Percentiles rank a stretch among this genome's conserved stretches.
phyloP scores from a whole-genome alignment of 2,888 invertebrate genomes.

The Disparrhopalites patrizii region DNA sequence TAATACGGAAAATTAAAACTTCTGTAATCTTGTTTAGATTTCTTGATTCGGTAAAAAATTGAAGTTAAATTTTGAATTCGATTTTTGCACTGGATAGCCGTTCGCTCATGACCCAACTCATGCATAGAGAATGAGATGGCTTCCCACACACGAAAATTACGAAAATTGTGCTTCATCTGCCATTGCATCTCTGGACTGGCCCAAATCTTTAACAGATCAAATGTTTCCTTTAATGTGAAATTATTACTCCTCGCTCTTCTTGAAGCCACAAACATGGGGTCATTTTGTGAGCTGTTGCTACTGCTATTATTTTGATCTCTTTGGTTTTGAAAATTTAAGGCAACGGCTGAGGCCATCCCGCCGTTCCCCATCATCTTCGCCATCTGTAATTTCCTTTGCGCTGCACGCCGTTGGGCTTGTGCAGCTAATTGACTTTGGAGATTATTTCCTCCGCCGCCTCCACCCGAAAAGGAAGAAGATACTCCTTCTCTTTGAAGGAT shows the following conservation, averaged over 20 bases:
- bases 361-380: constrained; percentile 47
- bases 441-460: constrained; percentile 8
- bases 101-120: constrained; percentile 47
- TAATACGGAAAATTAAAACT: constrained; percentile 48
- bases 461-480: constrained; percentile 16
- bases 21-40: constrained; percentile 46
- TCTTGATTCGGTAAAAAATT: constrained; percentile 48
- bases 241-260: constrained; percentile 47
- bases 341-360: constrained; percentile 29
- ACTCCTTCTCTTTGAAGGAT: constrained; percentile 32
- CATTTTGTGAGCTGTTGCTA: constrained; percentile 37
- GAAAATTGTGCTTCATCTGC: constrained; percentile 46
- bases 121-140: constrained; percentile 48
- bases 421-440: constrained; percentile 23
- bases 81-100: constrained; percentile 48
- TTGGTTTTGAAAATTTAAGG: constrained; percentile 36
- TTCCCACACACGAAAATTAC: constrained; percentile 48
- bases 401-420: constrained; percentile 34
- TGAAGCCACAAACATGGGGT: constrained; percentile 45
- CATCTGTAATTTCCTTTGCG: constrained; percentile 44
- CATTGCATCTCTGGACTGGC: constrained; percentile 48
- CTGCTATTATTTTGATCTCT: constrained; percentile 29
- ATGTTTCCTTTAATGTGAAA: constrained; percentile 47
- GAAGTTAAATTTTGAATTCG: constrained; percentile 48
- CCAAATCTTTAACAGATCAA: constrained; percentile 48